phyloP scores from a whole-genome alignment of 1,140 invertebrate genomes.

The Caenorhabditis brenneri region DNA sequence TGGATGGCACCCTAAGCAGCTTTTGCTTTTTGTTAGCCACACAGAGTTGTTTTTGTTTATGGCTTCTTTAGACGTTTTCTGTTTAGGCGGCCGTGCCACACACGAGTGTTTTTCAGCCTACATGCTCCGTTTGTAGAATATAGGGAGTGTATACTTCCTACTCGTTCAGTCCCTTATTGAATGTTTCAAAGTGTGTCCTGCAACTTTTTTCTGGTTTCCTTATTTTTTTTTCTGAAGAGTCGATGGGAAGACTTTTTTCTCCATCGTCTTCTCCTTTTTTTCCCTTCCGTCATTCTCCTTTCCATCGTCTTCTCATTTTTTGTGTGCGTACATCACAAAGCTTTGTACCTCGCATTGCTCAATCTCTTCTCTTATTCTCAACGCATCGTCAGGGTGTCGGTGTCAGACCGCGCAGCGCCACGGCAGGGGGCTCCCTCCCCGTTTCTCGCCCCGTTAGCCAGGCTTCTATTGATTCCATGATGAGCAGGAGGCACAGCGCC shows the following conservation, averaged over 20 bases:
- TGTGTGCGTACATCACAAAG: neutral
- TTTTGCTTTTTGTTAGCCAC: neutral
- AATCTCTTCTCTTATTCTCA: neutral
- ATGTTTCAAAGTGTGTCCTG: neutral
- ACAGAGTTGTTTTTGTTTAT: slow-evolving; percentile 22
- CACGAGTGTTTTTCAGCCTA: no score
- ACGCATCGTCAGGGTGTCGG: neutral
- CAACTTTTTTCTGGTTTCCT: neutral
- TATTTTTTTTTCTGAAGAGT: neutral
- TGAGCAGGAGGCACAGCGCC: neutral
- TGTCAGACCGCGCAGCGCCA: neutral
- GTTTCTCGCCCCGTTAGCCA: neutral
- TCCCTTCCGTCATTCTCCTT: neutral
- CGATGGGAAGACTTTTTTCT: no score
- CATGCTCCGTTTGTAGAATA: no score
- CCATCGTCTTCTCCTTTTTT: neutral
- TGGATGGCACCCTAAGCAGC: neutral
- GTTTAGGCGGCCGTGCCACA: no score
- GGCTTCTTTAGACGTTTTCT: neutral
- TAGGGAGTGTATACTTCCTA: no score
- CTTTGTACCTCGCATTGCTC: neutral
- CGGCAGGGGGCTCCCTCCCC: neutral
- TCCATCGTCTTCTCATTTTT: neutral
- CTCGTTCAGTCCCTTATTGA: neutral
- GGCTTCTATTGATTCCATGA: slow-evolving; percentile 7